Percentiles rank a stretch among this genome's conserved stretches.
phyloP scores from a whole-genome alignment of 2,888 invertebrate species.

The Cheilosia urbana region DNA sequence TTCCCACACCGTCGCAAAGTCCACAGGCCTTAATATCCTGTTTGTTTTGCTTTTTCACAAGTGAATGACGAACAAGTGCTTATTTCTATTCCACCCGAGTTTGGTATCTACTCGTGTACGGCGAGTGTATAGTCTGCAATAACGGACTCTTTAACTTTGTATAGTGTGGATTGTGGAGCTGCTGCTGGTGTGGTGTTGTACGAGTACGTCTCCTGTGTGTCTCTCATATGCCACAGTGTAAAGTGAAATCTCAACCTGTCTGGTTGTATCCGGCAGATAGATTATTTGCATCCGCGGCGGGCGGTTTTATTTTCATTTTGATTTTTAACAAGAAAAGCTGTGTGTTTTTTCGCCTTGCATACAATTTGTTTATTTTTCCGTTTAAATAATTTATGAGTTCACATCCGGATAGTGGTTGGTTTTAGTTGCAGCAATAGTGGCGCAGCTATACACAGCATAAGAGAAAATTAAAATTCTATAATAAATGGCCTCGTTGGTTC shows the following conservation, averaged over 20 bases:
- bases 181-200: neutral
- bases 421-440: conserved; percentile 15
- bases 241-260: conserved; percentile 72
- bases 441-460: neutral
- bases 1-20: neutral
- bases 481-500: conserved; percentile 56
- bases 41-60: conserved; percentile 31
- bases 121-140: conserved; percentile 2
- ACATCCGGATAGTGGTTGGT: conserved; percentile 42
- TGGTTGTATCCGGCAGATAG: conserved; percentile 73
- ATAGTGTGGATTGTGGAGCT: neutral
- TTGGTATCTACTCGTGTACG: neutral
- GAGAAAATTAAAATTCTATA: conserved; percentile 47
- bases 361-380: neutral
- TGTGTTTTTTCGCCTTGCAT: conserved; percentile 6
- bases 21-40: conserved; percentile 24
- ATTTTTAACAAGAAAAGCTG: conserved; percentile 46
- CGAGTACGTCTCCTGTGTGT: conserved; percentile 44
- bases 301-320: conserved; percentile 32
- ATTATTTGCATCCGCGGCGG: conserved; percentile 69
- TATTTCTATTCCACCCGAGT: conserved; percentile 11
- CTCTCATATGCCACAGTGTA: conserved; percentile 60
- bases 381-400: conserved; percentile 63
- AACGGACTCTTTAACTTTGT: conserved; percentile 45
- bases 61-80: conserved; percentile 23